A percentile compares a stretch with the other conserved stretches of the same genome.
These are phyloP conservation scores for Ecliptopera silaceata DNA, from an alignment of 2,888 invertebrate genomes.

Conservation along the genomic window DNA sequence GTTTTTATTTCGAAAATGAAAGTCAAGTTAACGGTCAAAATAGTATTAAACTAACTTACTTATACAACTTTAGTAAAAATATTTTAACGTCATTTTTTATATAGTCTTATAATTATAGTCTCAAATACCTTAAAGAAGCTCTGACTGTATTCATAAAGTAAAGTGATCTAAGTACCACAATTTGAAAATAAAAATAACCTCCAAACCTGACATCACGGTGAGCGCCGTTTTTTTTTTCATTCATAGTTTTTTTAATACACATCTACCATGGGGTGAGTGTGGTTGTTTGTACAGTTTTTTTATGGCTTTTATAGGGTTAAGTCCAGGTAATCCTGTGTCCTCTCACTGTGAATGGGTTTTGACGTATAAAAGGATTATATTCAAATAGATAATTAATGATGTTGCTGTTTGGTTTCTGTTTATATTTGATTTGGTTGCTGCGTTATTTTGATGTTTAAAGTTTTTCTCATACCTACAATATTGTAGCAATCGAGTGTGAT, in stretches of 20 bases:
- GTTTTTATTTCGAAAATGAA: slow-evolving; percentile 43
- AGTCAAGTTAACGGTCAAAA: slow-evolving; percentile 8
- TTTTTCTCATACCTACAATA: not conserved
- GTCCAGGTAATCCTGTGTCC: slow-evolving; percentile 78
- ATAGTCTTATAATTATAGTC: too few relatives aligned
- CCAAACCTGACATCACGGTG: slow-evolving; percentile 15
- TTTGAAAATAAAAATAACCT: slow-evolving; percentile 6
- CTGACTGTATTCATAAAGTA: not conserved
- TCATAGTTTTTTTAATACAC: slow-evolving; percentile 49
- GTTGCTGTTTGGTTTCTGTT: slow-evolving; percentile 52
- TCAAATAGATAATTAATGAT: slow-evolving; percentile 81
- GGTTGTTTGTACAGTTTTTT: slow-evolving; percentile 68
- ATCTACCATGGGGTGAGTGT: slow-evolving; percentile 63
- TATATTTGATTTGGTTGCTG: slow-evolving; percentile 37
- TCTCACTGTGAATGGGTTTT: slow-evolving; percentile 72
- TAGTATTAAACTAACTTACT: too few relatives aligned
- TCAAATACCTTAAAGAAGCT: too few relatives aligned
- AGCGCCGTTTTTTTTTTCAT: too few relatives aligned
- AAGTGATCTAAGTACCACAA: not conserved
- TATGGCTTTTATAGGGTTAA: slow-evolving; percentile 65
- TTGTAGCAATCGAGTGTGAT: too few relatives aligned
- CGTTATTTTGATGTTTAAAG: slow-evolving; percentile 3
- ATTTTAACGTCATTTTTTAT: not conserved
- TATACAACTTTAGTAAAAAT: not conserved
- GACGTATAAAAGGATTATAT: slow-evolving; percentile 80